phyloP scores from a whole-genome alignment of 2,888 invertebrate genomes.

The Ichneumon xanthorius region DNA sequence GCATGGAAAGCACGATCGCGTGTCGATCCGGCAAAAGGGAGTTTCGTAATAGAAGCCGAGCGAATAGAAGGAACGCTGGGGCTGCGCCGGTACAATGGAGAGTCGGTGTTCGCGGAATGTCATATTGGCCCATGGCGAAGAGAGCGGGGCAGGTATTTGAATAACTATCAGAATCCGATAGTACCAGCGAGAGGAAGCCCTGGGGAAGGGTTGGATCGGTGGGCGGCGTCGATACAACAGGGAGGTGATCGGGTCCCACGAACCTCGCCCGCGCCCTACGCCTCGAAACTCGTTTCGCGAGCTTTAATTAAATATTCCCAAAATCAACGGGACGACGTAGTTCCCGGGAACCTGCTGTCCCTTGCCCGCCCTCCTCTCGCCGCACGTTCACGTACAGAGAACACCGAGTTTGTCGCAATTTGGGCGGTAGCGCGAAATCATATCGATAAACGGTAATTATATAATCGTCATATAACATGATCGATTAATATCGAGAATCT shows the following conservation, averaged over 20 bases:
- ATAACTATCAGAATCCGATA: constrained; percentile 63
- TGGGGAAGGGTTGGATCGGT: constrained; percentile 6
- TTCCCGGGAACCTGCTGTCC: background rate
- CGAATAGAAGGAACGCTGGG: constrained; percentile 24
- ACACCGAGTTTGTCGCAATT: background rate
- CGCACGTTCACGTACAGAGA: background rate
- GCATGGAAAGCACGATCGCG: constrained; percentile 41
- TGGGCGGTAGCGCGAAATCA: constrained; percentile 16
- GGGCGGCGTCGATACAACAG: constrained; percentile 40
- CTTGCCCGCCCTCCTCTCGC: background rate
- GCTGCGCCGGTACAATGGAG: constrained; percentile 43
- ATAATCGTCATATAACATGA: background rate
- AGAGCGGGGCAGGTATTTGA: constrained; percentile 56
- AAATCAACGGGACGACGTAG: constrained; percentile 22
- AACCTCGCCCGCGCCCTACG: background rate
- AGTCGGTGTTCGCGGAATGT: constrained; percentile 60
- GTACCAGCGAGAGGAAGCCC: constrained; percentile 34
- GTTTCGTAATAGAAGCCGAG: constrained; percentile 36
- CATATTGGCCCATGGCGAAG: constrained; percentile 54
- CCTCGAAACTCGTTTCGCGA: constrained; percentile 24
- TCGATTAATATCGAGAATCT: constrained; percentile 42
- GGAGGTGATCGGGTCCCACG: background rate
- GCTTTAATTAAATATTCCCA: constrained; percentile 51
- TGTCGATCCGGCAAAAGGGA: constrained; percentile 45
- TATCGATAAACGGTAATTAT: constrained; percentile 32